Percentiles rank a stretch among this genome's conserved stretches.
phyloP scores from a whole-genome alignment of 2,113 vertebrate genomes.

The Neoarius graeffei region DNA sequence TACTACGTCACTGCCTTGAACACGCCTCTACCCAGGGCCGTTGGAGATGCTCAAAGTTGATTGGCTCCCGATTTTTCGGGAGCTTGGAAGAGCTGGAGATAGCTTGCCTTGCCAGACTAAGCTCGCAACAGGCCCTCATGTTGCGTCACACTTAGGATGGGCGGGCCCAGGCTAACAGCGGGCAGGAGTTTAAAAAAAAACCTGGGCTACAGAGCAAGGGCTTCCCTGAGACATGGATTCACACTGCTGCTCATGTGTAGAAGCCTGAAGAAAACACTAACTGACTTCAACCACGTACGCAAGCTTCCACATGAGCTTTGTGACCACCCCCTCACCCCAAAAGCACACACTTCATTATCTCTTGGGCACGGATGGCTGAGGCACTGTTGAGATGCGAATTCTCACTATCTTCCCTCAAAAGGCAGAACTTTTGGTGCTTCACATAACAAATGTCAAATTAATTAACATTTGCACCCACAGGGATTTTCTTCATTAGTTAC shows the following conservation, averaged over 20 bases:
- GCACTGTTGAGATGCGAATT: background rate
- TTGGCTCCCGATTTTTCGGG: too few species aligned
- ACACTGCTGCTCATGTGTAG: background rate
- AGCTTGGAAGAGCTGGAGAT: too few species aligned
- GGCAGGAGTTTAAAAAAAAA: background rate
- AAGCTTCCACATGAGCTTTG: background rate
- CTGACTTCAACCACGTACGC: background rate
- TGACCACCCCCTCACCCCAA: background rate
- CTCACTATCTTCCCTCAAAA: background rate
- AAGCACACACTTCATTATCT: background rate
- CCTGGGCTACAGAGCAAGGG: background rate
- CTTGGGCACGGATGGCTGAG: background rate
- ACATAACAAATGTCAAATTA: constrained; percentile 60
- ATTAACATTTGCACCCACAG: constrained; percentile 67
- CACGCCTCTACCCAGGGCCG: too few species aligned
- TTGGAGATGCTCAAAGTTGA: too few species aligned
- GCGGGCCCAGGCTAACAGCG: too few species aligned
- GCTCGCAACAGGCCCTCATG: too few species aligned
- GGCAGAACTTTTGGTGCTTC: background rate
- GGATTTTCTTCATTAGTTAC: constrained; percentile 72
- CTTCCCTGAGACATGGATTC: background rate
- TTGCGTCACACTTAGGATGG: too few species aligned
- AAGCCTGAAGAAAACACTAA: background rate
- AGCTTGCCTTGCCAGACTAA: too few species aligned
- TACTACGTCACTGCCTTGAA: too few species aligned